Conservation (phyloP, 2,888 invertebrate genomes). For the Blera fallax region DNA sequence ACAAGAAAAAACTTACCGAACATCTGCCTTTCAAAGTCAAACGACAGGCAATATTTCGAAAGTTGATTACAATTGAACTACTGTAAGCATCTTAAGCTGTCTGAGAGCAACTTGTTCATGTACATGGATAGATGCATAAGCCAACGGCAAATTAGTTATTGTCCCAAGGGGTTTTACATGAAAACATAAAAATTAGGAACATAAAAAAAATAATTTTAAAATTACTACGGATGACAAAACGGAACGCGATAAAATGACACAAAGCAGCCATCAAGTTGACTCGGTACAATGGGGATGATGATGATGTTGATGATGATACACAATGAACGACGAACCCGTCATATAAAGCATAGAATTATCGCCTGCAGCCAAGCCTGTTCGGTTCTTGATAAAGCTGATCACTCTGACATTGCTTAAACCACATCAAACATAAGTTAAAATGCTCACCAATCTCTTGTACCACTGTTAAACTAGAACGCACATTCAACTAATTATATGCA, state of each 20-base stretch:
- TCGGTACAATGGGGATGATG: background rate
- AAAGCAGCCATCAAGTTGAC: background rate
- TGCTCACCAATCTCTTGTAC: background rate
- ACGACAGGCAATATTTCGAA: background rate
- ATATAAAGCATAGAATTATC: background rate
- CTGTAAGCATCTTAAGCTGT: background rate
- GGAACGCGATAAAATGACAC: background rate
- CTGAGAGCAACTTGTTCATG: background rate
- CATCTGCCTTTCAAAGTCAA: background rate
- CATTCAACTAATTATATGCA: conserved; percentile 26
- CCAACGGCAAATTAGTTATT: background rate
- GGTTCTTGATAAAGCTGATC: background rate
- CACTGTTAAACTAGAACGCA: conserved; percentile 1
- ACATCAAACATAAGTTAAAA: background rate
- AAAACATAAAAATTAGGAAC: background rate
- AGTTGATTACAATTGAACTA: background rate
- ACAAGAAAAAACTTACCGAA: background rate
- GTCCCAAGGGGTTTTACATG: too few relatives aligned
- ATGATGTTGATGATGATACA: background rate
- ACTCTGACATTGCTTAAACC: background rate
- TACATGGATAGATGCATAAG: background rate
- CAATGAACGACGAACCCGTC: background rate
- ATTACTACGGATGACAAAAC: background rate
- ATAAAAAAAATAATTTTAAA: background rate
- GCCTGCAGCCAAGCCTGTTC: background rate